Conservation (phyloP, 2,113 vertebrate species). For the Centrocercus urophasianus region DNA sequence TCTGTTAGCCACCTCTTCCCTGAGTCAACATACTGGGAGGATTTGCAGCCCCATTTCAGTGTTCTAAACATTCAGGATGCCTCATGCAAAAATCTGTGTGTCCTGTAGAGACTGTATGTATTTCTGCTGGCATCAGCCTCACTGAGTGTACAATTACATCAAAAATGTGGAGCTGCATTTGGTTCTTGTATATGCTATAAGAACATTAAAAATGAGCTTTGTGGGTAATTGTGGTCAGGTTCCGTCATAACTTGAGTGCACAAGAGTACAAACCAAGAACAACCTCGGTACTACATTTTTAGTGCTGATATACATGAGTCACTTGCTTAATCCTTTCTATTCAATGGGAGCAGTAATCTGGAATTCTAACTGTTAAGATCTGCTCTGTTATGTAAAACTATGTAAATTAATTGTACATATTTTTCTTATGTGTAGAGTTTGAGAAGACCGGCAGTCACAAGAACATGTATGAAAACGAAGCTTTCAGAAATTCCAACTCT, state of each 20-base stretch:
- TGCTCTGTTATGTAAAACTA: background rate
- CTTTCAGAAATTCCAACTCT: too few relatives aligned
- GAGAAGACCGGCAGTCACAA: background rate
- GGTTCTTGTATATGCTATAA: background rate
- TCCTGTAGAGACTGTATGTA: background rate
- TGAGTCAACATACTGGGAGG: background rate
- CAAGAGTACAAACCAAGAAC: background rate
- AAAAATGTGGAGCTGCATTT: background rate
- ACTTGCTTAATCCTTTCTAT: background rate
- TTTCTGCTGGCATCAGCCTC: background rate
- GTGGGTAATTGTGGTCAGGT: background rate
- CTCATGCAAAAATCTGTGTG: background rate
- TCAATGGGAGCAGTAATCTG: background rate
- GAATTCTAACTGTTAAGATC: background rate
- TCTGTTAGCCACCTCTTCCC: background rate
- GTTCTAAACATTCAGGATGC: background rate
- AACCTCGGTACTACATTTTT: background rate
- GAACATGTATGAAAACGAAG: background rate
- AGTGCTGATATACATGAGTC: background rate
- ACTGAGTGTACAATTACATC: background rate
- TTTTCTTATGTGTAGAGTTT: background rate
- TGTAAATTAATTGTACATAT: background rate
- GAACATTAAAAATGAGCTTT: background rate
- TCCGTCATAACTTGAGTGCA: background rate
- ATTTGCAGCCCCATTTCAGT: background rate